Evolutionary conservation across 2,888 invertebrate genomes (phyloP).

Genomic region (Argyresthia goedartella): DNA sequence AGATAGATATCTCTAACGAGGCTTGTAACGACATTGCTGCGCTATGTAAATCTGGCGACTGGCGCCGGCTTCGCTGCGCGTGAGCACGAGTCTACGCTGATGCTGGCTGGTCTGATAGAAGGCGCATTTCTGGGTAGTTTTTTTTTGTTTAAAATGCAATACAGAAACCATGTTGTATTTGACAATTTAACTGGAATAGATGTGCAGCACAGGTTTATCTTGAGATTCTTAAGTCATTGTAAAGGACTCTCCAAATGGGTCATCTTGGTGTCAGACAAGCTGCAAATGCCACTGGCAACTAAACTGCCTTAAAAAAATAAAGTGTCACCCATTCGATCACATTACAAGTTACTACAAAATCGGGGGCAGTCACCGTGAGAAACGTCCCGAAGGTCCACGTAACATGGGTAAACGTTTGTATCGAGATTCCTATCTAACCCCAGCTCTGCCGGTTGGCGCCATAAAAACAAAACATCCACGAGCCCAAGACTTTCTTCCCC

Average conservation of each 20-base stretch:
- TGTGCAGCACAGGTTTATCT: too few species aligned
- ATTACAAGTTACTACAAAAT: constrained; percentile 56
- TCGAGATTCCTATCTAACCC: constrained; percentile 67
- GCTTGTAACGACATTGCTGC: too few species aligned
- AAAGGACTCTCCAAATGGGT: too few species aligned
- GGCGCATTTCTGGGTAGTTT: too few species aligned
- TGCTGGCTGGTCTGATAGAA: too few species aligned
- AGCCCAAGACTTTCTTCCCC: constrained; percentile 43
- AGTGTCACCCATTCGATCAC: constrained; percentile 29
- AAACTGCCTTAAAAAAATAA: not conserved
- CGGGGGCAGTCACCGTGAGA: constrained; percentile 49
- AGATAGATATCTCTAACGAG: not conserved
- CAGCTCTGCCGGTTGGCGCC: constrained; percentile 59
- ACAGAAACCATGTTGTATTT: too few species aligned
- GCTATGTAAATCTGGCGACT: too few species aligned
- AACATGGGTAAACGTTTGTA: constrained; percentile 69
- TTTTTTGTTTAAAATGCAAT: too few species aligned
- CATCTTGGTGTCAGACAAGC: not conserved
- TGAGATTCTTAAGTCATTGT: too few species aligned
- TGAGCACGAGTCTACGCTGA: too few species aligned
- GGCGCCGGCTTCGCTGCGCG: too few species aligned
- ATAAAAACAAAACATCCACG: constrained; percentile 68
- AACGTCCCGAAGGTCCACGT: constrained; percentile 57
- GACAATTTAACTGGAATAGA: too few species aligned
- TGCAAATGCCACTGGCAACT: not conserved